phyloP scores from a whole-genome alignment of 2,797 vertebrate species.

The Acipenser oxyrinchus region DNA sequence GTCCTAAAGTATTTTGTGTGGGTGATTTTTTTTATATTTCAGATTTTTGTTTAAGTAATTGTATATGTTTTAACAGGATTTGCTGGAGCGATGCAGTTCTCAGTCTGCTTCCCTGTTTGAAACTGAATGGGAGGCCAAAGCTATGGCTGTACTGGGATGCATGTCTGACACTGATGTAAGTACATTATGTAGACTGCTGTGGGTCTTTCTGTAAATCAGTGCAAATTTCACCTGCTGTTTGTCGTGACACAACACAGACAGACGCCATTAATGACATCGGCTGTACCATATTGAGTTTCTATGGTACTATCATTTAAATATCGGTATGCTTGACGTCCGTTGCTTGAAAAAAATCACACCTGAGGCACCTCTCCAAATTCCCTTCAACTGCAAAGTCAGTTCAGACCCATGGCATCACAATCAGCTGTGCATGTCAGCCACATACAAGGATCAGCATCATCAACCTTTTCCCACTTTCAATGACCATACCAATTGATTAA shows the following conservation, averaged over 20 bases:
- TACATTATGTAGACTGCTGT: conserved; percentile 12
- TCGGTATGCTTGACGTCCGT: too few relatives aligned
- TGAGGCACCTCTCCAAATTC: too few relatives aligned
- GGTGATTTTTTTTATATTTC: neutral
- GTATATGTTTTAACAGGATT: conserved; percentile 58
- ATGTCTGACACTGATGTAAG: conserved; percentile 82
- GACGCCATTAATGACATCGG: neutral
- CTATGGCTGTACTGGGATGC: conserved; percentile 77
- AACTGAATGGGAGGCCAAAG: conserved; percentile 91
- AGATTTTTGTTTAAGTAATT: neutral
- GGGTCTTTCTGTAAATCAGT: neutral
- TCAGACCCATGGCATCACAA: too few relatives aligned
- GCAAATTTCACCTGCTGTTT: neutral
- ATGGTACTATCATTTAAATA: too few relatives aligned
- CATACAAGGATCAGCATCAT: too few relatives aligned
- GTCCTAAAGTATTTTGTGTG: too few relatives aligned
- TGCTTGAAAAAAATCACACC: too few relatives aligned
- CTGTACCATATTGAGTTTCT: neutral
- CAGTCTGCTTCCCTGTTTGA: conserved; percentile 78
- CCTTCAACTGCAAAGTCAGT: too few relatives aligned
- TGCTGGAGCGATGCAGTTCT: conserved; percentile 77
- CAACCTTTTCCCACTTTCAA: too few relatives aligned
- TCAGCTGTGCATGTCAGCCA: too few relatives aligned
- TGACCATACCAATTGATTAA: too few relatives aligned
- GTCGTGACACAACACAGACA: neutral